Base-by-base conservation (phyloP, 2,113 vertebrate genomes). In the Progne subis region DNA sequence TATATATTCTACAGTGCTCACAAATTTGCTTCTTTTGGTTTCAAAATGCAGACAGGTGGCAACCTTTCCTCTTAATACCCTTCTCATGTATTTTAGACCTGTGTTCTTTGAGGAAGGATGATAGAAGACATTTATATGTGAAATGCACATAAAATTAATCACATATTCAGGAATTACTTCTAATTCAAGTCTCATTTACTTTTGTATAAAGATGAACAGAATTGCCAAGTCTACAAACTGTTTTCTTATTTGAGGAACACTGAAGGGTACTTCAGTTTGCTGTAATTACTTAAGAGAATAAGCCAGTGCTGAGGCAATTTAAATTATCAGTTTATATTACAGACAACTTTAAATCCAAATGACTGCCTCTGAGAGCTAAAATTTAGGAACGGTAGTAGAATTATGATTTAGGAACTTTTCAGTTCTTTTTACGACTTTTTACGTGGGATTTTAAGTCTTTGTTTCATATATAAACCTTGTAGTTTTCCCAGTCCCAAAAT, bases 211-310 rank as follows among this genome's bases (percentile, higher is more conserved):
- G 29, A 50, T 49, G 29, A 86, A 52, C 64, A 75, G 32, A 63
- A 52, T 39, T 92, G 13, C 52, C 2, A 2, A 75, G 14, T 63
- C 81, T 75, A 59, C 13, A 55, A 83, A 57, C 34, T 69, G 8
- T 86, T 94, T 89, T 79, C 37, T 46, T 70, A 14, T 76, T 88
- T 94, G 68, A 92, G 85, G 75, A 92, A 83, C 52, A 67, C n/a
- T 92, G 63, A 90, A 90, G 55, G 28, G 49, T 90, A 47, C 47
- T 94, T 88, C 52, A 68, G 47, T 75, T 92, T 86, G 20, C 71
- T 80, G 26, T 83, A 88, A 88, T 86, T 84, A 69, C 49, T 90
- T 88, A 69, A 82, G 50, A 93, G 71, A 82, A 65, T 86, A 86
- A 65, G 39, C 16, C 55, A 70, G 13, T 86, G 16, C 46, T 83